phyloP scores from a whole-genome alignment of 37 sponge, comb jelly and placozoan species.

The Lycopodina hypogea region DNA sequence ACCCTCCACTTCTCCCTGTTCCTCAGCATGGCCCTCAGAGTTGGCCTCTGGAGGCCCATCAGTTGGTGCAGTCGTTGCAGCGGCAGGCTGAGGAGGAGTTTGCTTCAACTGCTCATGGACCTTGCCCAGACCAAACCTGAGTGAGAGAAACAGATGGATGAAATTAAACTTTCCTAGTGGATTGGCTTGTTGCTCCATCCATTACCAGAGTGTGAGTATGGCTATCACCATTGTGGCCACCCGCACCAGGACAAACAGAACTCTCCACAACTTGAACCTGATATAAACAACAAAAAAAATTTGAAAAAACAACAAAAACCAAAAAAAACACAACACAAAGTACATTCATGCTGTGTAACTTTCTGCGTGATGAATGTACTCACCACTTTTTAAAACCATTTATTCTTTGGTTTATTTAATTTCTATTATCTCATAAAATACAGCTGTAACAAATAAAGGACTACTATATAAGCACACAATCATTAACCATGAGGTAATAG shows the following conservation, averaged over 20 bases:
- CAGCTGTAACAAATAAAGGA: too few relatives aligned
- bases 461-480: too few relatives aligned
- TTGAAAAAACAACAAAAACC: neutral
- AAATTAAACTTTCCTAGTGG: too few relatives aligned
- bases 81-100: neutral
- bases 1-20: neutral
- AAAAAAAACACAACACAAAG: neutral
- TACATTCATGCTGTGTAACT: neutral
- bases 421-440: too few relatives aligned
- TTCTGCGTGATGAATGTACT: neutral
- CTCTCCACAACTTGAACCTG: constrained; percentile 65
- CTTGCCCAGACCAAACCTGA: constrained; percentile 40
- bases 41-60: too few relatives aligned
- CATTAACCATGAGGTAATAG: too few relatives aligned
- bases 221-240: constrained; percentile 54
- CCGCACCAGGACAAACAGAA: constrained; percentile 55
- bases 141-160: too few relatives aligned
- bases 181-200: neutral
- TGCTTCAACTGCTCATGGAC: constrained; percentile 18
- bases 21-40: neutral
- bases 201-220: constrained; percentile 68
- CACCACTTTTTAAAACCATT: too few relatives aligned
- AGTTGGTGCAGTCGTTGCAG: too few relatives aligned
- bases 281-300: neutral
- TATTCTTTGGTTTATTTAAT: too few relatives aligned